Evolutionary conservation across 1,140 invertebrate genomes (phyloP).

Genomic region (Penaeus chinensis): DNA sequence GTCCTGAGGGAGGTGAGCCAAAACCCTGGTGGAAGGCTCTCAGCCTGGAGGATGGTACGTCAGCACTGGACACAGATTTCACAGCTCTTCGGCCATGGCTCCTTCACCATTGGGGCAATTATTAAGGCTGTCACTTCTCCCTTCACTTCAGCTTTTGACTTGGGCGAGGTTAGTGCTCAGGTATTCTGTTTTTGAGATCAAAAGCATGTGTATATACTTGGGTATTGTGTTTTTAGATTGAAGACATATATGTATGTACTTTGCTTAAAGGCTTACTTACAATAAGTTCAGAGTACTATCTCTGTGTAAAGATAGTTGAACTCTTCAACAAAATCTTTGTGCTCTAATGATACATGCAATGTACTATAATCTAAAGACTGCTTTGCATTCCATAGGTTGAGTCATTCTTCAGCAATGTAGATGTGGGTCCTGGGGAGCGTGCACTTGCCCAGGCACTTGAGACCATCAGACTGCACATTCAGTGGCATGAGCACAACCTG

Average conservation of each 20-base stretch:
- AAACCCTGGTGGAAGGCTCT: constrained; percentile 77
- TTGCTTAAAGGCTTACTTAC: too few species aligned
- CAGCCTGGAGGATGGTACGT: constrained; percentile 83
- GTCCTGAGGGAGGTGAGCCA: constrained; percentile 77
- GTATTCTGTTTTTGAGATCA: background rate
- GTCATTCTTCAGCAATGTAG: constrained; percentile 76
- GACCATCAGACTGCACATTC: constrained; percentile 82
- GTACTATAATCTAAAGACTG: too few species aligned
- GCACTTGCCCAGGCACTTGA: constrained; percentile 81
- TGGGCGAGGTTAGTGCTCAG: constrained; percentile 74
- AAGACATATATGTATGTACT: too few species aligned
- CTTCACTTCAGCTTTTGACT: constrained; percentile 80
- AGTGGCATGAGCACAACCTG: constrained; percentile 79
- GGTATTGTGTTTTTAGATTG: background rate
- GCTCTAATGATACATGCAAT: background rate
- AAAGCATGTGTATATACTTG: background rate
- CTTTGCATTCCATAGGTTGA: constrained; percentile 71
- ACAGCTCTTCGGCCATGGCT: constrained; percentile 76
- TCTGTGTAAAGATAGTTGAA: too few species aligned
- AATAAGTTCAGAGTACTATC: too few species aligned
- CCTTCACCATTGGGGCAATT: constrained; percentile 77
- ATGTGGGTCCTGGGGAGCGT: constrained; percentile 77
- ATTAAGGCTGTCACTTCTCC: constrained; percentile 78
- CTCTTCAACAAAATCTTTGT: background rate
- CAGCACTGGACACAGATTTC: constrained; percentile 79